A percentile compares a stretch with the other conserved stretches of the same genome.
Conservation (phyloP, 2,113 vertebrate genomes). For the Anolis carolinensis region DNA sequence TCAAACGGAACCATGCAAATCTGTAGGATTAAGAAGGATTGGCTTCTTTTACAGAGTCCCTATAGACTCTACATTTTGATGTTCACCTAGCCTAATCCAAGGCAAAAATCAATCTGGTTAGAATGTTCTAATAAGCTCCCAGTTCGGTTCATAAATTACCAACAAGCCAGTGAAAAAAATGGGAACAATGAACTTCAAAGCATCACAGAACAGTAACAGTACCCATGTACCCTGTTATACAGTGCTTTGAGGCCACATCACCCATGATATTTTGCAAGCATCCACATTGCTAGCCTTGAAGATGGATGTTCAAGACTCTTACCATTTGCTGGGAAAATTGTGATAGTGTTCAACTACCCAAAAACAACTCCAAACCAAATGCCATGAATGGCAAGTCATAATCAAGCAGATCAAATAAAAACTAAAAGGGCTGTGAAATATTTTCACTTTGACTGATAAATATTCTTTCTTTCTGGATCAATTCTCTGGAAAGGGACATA, state of each 20-base stretch:
- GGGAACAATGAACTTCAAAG: background rate
- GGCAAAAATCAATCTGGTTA: background rate
- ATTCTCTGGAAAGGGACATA: no score
- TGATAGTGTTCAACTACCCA: no score
- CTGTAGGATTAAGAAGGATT: slow-evolving; percentile 5
- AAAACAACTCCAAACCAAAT: background rate
- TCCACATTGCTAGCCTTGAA: background rate
- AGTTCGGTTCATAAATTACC: background rate
- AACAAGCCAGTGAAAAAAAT: background rate
- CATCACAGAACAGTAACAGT: background rate
- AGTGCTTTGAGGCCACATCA: background rate
- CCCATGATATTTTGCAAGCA: background rate
- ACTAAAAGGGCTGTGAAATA: background rate
- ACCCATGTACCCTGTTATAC: background rate
- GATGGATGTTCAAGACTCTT: background rate
- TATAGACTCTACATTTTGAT: background rate
- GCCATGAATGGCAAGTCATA: no score
- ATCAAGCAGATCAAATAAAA: background rate
- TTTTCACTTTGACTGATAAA: no score
- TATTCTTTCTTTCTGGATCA: no score
- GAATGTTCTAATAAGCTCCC: slow-evolving; percentile 8
- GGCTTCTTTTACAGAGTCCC: background rate
- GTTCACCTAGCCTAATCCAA: slow-evolving; percentile 9
- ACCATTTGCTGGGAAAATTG: background rate
- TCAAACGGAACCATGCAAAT: slow-evolving; percentile 14